phyloP scores from a whole-genome alignment of 2,888 invertebrate species.

The Synanthedon formicaeformis region DNA sequence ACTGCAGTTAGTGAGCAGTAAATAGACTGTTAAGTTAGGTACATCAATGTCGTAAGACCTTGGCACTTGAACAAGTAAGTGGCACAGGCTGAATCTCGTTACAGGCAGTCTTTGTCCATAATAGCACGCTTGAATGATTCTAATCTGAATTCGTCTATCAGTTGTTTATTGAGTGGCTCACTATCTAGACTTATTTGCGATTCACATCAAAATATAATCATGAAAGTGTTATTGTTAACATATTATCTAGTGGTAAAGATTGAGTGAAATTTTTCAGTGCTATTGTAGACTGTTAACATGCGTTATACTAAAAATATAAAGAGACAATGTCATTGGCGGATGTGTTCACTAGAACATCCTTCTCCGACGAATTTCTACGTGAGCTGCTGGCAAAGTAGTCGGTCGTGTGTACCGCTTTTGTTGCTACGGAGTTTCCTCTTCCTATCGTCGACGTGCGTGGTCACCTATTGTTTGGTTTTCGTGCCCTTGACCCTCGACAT shows the following conservation, averaged over 20 bases:
- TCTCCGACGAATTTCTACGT: conserved; percentile 42
- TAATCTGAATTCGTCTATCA: conserved; percentile 24
- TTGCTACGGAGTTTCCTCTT: conserved; percentile 31
- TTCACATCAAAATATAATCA: neutral
- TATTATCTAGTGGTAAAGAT: neutral
- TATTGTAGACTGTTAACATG: conserved; percentile 10
- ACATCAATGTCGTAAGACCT: conserved; percentile 20
- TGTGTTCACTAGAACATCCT: conserved; percentile 32
- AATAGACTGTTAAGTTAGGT: neutral
- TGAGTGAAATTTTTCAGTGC: neutral
- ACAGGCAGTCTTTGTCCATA: conserved; percentile 16
- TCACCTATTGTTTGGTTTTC: conserved; percentile 22
- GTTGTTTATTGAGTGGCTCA: conserved; percentile 24
- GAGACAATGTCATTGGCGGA: conserved; percentile 29
- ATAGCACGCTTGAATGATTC: conserved; percentile 29
- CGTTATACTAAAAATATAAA: conserved; percentile 18
- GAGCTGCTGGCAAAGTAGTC: conserved; percentile 44
- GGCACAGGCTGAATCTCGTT: conserved; percentile 20
- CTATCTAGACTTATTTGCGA: conserved; percentile 1
- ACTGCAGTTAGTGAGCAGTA: conserved; percentile 1
- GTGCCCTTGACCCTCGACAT: conserved; percentile 25
- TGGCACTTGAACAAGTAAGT: conserved; percentile 20
- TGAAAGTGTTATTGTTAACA: neutral
- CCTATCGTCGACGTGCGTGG: conserved; percentile 32
- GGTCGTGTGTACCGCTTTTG: conserved; percentile 33